phyloP scores from a whole-genome alignment of 2,113 vertebrate genomes.

The Eolophus roseicapilla region DNA sequence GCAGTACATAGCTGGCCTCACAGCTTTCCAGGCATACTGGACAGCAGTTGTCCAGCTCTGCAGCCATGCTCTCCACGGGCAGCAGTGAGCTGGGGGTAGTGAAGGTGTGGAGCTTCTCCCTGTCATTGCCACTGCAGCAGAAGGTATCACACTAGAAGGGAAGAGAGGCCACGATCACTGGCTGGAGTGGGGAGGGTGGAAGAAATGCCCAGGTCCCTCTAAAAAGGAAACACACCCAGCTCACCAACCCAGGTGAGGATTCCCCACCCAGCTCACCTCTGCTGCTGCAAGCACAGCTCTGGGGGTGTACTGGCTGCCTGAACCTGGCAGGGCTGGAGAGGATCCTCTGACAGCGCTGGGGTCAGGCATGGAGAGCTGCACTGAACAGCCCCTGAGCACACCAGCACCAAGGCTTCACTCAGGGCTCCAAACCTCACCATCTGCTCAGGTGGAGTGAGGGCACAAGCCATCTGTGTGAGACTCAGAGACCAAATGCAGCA shows the following conservation, averaged over 20 bases:
- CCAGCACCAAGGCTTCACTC: background rate
- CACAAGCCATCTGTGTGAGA: rapidly evolving
- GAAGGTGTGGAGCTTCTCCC: rapidly evolving
- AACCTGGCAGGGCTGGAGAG: background rate
- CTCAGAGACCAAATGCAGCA: rapidly evolving
- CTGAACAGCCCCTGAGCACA: background rate
- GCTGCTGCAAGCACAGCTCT: background rate
- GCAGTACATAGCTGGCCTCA: background rate
- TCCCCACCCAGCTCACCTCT: background rate
- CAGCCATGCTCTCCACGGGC: background rate
- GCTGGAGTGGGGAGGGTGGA: background rate
- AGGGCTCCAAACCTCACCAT: rapidly evolving
- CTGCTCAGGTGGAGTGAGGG: background rate
- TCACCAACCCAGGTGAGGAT: background rate
- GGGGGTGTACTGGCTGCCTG: background rate
- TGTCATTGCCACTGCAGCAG: background rate
- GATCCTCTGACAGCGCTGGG: background rate
- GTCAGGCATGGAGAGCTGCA: background rate
- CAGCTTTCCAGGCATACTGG: background rate
- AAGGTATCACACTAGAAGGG: rapidly evolving
- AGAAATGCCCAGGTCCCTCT: background rate
- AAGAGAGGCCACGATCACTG: background rate
- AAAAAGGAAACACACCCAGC: too few species aligned
- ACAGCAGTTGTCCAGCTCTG: background rate
- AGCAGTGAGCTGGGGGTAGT: rapidly evolving